Evolutionary conservation across 2,888 invertebrate species (phyloP), one percentile per base, ranked within the genome.

Genomic region (Bhutanitis thaidina): DNA sequence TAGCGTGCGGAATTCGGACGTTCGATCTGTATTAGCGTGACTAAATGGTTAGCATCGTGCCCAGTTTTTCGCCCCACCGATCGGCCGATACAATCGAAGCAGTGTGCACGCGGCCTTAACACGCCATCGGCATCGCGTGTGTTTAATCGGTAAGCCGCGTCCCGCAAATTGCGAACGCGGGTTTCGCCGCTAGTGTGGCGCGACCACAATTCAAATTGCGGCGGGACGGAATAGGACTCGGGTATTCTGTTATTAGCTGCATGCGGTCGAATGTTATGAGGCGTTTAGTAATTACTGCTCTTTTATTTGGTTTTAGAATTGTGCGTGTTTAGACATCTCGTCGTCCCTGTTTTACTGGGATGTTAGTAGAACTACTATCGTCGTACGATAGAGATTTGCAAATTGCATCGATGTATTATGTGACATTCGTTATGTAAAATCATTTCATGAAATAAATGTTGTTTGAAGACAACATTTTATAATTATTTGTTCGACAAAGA

Each of bases 121-220:
- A 45, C 51, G 45, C 50, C 48, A 40, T 54, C 36, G 49, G 55
- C 52, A 35, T 65, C 57, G 65, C 66, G 65, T 67, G 65, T 61
- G 53, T 55, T 57, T 65, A 67, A 67, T 63, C 55, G 59, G 53
- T 44, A 52, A 36, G 50, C 52, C 54, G 49, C 58, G 54, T 34
- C 51, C 60, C 58, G 59, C 58, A 62, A 63, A 60, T 65, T 65
- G 64, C 61, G 55, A 52, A 52, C 53, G 47, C 53, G 45, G 25
- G 35, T 34, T 16, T 32, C 43, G 36, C 41, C 29, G 36, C 41
- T 40, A 12, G 41, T 48, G 48, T 36, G 48, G 43, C 29, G 43
- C 38, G 39, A 50, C 49, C 49, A 39, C 49, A 50, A 43, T 43
- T 39, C 49, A 39, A 43, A 50, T 39, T 50, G 39, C 49, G 44